Evolutionary conservation across 1,140 invertebrate species (phyloP).

Genomic region (Cherax destructor): DNA sequence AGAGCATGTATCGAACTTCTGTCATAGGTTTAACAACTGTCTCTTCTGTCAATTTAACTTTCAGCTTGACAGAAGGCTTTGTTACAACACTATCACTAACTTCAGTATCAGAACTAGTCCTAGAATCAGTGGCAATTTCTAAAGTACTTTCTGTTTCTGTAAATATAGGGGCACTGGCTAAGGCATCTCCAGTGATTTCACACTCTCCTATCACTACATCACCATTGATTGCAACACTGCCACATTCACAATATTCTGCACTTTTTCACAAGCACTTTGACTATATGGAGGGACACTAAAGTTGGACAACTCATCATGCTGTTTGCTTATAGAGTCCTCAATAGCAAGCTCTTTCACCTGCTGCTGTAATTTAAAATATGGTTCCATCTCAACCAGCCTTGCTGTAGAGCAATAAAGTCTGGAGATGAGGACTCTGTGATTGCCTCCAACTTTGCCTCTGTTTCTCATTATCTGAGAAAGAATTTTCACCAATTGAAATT

Average conservation of each 20-base stretch:
- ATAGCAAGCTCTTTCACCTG: constrained; percentile 46
- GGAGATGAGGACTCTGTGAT: constrained; percentile 14
- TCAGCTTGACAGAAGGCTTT: constrained; percentile 23
- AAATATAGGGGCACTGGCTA: constrained; percentile 46
- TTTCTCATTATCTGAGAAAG: neutral
- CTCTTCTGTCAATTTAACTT: constrained; percentile 38
- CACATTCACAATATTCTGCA: neutral
- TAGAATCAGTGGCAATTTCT: neutral
- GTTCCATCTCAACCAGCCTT: constrained; percentile 32
- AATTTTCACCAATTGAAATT: neutral
- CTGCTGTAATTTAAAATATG: constrained; percentile 45
- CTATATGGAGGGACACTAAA: neutral
- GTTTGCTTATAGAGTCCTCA: neutral
- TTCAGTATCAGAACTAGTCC: neutral
- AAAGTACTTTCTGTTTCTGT: neutral
- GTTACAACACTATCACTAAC: neutral
- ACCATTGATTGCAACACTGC: neutral
- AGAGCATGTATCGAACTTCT: constrained; percentile 76
- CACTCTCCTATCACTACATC: neutral
- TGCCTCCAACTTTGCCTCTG: neutral
- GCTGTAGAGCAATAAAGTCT: constrained; percentile 44
- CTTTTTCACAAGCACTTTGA: neutral
- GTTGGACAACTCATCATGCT: neutral
- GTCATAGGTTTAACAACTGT: constrained; percentile 44
- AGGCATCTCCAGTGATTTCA: neutral